A percentile compares a stretch with the other conserved stretches of the same genome.
Evolutionary conservation across 2,888 invertebrate species (phyloP).

Genomic region (Lacanobia wlatinum): DNA sequence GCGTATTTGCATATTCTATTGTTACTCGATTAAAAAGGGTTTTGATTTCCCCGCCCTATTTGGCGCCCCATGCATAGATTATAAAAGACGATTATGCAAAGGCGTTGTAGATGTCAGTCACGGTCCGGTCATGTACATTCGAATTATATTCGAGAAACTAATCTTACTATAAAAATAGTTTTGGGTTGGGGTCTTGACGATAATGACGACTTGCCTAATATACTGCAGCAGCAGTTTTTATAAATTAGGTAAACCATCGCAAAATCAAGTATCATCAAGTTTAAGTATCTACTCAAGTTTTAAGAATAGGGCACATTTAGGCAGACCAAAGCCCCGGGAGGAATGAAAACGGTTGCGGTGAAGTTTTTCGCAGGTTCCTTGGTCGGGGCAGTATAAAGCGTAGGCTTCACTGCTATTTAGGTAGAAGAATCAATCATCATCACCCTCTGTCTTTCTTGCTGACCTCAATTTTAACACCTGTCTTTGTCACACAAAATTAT

Average conservation of each 20-base stretch:
- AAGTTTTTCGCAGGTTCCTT: neutral
- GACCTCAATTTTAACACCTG: neutral
- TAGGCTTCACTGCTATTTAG: neutral
- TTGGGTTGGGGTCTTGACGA: too few relatives aligned
- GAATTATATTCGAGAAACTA: neutral
- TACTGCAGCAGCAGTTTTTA: neutral
- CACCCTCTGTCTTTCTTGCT: neutral
- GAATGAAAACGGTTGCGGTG: neutral
- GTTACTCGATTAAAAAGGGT: conserved; percentile 78
- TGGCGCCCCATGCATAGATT: conserved; percentile 50
- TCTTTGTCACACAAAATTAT: neutral
- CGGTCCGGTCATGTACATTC: conserved; percentile 20
- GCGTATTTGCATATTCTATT: conserved; percentile 81
- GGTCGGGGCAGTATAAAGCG: neutral
- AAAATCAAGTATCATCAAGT: neutral
- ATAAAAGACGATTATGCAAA: conserved; percentile 60
- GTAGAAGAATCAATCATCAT: neutral
- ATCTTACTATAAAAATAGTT: neutral
- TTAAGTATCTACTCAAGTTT: neutral
- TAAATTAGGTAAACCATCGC: neutral
- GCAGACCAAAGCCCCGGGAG: too few relatives aligned
- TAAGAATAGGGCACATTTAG: too few relatives aligned
- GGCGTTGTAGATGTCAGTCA: conserved; percentile 57
- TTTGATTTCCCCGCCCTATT: conserved; percentile 79
- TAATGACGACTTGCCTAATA: neutral